These are phyloP conservation scores for Dicrurus megarhynchus DNA, from an alignment of 2,113 vertebrate genomes.

Conservation along the genomic window DNA sequence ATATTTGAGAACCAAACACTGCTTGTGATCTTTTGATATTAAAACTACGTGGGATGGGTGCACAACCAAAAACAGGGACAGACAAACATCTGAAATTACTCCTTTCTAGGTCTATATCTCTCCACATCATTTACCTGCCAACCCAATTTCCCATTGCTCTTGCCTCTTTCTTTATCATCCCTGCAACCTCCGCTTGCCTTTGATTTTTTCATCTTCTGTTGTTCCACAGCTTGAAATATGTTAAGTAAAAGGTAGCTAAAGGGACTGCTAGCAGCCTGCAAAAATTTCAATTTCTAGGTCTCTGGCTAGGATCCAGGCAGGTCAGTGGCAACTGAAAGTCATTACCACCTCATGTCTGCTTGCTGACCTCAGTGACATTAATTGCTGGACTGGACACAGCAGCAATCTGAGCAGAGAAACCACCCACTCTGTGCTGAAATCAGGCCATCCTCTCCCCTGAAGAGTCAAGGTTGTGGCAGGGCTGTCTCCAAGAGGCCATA, in stretches of 20 bases:
- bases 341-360: not conserved
- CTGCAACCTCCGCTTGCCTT: not conserved
- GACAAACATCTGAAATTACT: not conserved
- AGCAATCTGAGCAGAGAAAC: not conserved
- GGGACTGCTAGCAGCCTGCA: not conserved
- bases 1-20: constrained; percentile 7
- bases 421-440: not conserved
- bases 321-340: not conserved
- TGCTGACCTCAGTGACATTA: constrained; percentile 15
- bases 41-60: not conserved
- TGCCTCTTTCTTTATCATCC: not conserved
- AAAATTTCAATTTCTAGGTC: not conserved
- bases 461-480: not conserved
- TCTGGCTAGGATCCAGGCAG: not conserved
- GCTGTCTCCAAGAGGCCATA: not conserved
- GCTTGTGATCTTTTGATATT: not conserved
- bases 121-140: not conserved
- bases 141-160: not conserved
- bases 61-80: not conserved
- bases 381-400: not conserved
- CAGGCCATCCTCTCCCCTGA: not conserved
- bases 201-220: not conserved
- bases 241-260: not conserved
- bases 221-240: not conserved
- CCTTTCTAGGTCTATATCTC: not conserved